phyloP scores from a whole-genome alignment of 2,888 invertebrate species.

The Drosophila suboccidentalis region DNA sequence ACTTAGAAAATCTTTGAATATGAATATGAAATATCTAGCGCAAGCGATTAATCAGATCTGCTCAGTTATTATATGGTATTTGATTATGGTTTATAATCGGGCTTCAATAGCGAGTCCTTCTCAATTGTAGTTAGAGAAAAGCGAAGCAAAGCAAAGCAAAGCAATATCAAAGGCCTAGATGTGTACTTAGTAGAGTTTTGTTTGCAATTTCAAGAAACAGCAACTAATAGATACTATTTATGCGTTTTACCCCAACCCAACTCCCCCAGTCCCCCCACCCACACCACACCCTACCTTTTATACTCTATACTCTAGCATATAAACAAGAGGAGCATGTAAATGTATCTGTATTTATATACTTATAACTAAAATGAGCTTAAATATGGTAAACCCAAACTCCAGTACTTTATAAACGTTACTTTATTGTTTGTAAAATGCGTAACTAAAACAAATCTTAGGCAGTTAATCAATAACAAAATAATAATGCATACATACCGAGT shows the following conservation, averaged over 20 bases:
- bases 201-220: conserved; percentile 24
- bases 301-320: conserved; percentile 30
- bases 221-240: conserved; percentile 28
- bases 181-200: conserved; percentile 68
- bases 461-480: conserved; percentile 54
- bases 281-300: conserved; percentile 2
- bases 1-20: conserved; percentile 59
- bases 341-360: conserved; percentile 40
- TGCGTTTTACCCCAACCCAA: neutral
- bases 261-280: neutral
- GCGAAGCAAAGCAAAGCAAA: conserved; percentile 47
- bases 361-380: conserved; percentile 76
- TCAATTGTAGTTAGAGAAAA: conserved; percentile 50
- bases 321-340: conserved; percentile 27
- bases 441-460: conserved; percentile 68
- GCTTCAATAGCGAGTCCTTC: conserved; percentile 20
- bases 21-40: conserved; percentile 35
- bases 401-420: conserved; percentile 69
- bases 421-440: conserved; percentile 69
- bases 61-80: conserved; percentile 34
- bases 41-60: conserved; percentile 34
- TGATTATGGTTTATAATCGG: conserved; percentile 17
- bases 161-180: conserved; percentile 67
- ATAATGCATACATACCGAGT: conserved; percentile 29
- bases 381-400: conserved; percentile 65